Conservation (phyloP, 2,888 invertebrate species). For the Calameuta filiformis region DNA sequence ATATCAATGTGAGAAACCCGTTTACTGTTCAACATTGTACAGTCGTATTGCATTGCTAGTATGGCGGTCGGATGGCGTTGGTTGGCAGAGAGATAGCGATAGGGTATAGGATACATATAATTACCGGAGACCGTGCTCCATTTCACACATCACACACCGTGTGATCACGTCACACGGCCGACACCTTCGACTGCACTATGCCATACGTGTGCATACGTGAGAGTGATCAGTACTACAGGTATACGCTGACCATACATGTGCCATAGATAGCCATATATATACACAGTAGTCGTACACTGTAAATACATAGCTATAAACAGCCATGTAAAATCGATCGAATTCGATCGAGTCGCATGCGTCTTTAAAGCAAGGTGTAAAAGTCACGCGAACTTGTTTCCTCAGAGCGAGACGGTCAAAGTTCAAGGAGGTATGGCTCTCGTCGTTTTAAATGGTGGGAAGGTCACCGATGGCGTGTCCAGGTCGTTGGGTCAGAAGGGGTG, state of each 20-base stretch:
- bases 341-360: neutral
- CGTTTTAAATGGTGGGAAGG: neutral
- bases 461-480: neutral
- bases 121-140: slow-evolving; percentile 59
- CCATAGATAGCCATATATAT: neutral
- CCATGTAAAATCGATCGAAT: neutral
- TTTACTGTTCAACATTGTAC: slow-evolving; percentile 2
- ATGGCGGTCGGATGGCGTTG: slow-evolving; percentile 31
- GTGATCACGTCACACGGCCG: slow-evolving; percentile 59
- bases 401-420: neutral
- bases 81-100: slow-evolving; percentile 38
- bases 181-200: slow-evolving; percentile 48
- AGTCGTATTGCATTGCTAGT: slow-evolving; percentile 43
- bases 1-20: slow-evolving; percentile 43
- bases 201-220: neutral
- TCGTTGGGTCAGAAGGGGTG: neutral
- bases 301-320: neutral
- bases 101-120: slow-evolving; percentile 61
- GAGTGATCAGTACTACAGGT: neutral
- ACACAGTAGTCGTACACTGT: neutral
- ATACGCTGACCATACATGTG: neutral
- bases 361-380: neutral
- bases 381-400: neutral
- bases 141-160: slow-evolving; percentile 60
- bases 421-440: neutral